A percentile compares a stretch with the other conserved stretches of the same genome.
These are phyloP conservation scores for Carassius gibelio DNA, from an alignment of 2,113 vertebrate genomes.

Conservation along the genomic window DNA sequence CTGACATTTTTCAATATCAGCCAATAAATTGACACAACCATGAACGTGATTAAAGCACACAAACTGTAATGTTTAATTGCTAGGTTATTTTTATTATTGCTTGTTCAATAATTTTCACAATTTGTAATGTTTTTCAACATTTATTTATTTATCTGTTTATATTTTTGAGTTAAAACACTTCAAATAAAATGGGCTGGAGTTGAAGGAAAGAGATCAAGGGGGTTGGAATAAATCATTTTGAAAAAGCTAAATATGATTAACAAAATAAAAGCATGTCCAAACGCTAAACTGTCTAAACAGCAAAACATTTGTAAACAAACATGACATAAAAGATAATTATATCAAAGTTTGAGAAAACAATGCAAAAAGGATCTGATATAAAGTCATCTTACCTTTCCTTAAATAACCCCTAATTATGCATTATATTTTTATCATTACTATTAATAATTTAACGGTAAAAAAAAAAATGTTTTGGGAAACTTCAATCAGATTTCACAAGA, in stretches of 20 bases:
- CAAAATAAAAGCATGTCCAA: not conserved
- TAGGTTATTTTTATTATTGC: not conserved
- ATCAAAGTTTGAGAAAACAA: not conserved
- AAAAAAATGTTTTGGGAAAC: too few species aligned
- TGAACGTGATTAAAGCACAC: not conserved
- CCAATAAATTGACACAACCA: not conserved
- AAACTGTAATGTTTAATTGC: not conserved
- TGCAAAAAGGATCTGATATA: not conserved
- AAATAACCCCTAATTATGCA: too few species aligned
- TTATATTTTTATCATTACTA: too few species aligned
- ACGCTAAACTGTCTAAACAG: not conserved
- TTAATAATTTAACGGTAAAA: too few species aligned
- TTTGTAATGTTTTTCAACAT: not conserved
- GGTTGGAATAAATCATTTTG: not conserved
- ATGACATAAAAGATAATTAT: not conserved
- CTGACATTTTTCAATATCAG: not conserved
- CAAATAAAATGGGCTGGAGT: not conserved
- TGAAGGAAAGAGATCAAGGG: not conserved
- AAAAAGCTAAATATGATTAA: not conserved
- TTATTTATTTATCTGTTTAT: too few species aligned
- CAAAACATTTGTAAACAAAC: not conserved
- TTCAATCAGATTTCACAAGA: too few species aligned
- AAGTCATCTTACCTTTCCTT: too few species aligned
- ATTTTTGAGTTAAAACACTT: too few species aligned
- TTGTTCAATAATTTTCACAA: not conserved